Base-by-base conservation (phyloP, 2,113 vertebrate species). In the Cottus gobio region DNA sequence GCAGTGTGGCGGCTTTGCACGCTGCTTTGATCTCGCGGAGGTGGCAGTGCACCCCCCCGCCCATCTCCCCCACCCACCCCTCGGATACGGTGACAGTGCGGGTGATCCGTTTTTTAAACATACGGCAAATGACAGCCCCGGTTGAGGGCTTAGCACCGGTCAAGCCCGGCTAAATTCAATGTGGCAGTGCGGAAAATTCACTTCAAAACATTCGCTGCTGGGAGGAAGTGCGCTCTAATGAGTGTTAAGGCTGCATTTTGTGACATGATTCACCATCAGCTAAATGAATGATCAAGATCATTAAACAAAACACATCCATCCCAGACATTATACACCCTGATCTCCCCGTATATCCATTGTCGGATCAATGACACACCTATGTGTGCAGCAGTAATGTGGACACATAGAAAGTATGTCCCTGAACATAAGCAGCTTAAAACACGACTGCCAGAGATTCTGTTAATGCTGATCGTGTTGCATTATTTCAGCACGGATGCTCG, bases 141-240 rank as follows among this genome's bases (percentile, higher is more conserved):
- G 71, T 79, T 67, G 64, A 62, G 71, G 80, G 87, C 79, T 93
- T 85, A 91, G 80, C 71, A 37, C 83, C 77, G 90, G 91, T 92
- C 88, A 92, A 85, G 79, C 69, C 78, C 28, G 31, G 76, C 62
- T 83, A 80, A 91, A 92, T 90, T 79, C 75, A 86, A 89, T 71
- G 84, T 85, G 91, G 83, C 91, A 83, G 86, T 30, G 83, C 18
- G 88, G 84, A 91, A 93, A 90, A 91, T 87, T 85, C 82, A 84
- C 83, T 87, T 87, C 87, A 80, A 82, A 88, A 84, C 80, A 89
- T 82, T 61, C 82, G 80, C 82, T 72, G 74, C 73, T 36, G 70
- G 75, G 65, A 85, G 76, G 71, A 86, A 85, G 82, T 62, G 57
- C 64, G 54, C 64, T 86, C 26, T 79, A 86, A 89, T 77, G 72